Conservation (phyloP, 37 sponge, comb jelly and placozoan species). For the Aplysina aerophoba region DNA sequence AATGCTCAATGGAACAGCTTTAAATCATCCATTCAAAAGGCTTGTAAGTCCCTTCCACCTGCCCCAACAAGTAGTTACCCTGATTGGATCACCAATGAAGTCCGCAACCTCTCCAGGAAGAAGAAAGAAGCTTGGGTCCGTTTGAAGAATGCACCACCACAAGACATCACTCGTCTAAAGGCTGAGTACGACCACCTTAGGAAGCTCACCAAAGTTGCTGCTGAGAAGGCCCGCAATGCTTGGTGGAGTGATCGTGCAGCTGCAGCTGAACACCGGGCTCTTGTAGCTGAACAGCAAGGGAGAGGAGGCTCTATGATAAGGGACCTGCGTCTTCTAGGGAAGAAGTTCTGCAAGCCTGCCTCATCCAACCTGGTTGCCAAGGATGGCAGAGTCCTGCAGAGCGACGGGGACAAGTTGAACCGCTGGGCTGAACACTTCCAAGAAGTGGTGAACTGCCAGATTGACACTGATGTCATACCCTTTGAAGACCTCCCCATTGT, state of each 20-base stretch:
- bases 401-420: neutral
- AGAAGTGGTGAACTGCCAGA: too few species aligned
- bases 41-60: neutral
- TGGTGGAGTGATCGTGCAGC: constrained; percentile 1
- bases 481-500: neutral
- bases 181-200: constrained; percentile 25
- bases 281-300: constrained; percentile 3
- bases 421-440: too few species aligned
- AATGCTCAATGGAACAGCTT: neutral
- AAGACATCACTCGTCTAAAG: constrained; percentile 9
- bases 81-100: constrained; percentile 10
- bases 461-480: neutral
- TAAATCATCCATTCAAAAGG: too few species aligned
- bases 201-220: constrained; percentile 28
- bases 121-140: neutral
- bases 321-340: neutral
- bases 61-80: neutral
- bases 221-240: neutral
- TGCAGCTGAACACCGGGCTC: constrained; percentile 3
- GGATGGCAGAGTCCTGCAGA: neutral
- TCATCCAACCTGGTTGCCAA: neutral
- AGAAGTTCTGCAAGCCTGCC: neutral
- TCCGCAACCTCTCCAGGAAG: constrained; percentile 19
- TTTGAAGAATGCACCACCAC: constrained; percentile 11
- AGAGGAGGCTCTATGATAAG: neutral